Conservation (phyloP, 2,888 invertebrate species). For the Drosophila pegasa region DNA sequence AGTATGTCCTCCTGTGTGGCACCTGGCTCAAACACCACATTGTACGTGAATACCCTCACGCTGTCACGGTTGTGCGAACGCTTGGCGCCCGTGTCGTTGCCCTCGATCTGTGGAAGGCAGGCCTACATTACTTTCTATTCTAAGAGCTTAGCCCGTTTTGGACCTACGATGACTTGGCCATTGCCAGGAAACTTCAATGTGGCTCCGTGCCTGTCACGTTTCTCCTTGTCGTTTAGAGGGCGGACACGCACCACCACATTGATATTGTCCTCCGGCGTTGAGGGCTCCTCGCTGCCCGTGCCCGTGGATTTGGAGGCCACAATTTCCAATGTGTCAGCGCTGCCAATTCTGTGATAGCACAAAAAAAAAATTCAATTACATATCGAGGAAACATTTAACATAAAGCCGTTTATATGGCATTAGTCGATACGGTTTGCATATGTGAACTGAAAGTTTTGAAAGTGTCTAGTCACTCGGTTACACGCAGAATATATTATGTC, state of each 20-base stretch:
- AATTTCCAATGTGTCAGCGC: constrained; percentile 84
- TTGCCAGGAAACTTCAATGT: constrained; percentile 94
- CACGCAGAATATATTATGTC: too few relatives aligned
- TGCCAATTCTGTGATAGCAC: constrained; percentile 80
- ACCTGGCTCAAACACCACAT: constrained; percentile 96
- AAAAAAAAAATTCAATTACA: constrained; percentile 28
- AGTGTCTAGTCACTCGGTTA: too few relatives aligned
- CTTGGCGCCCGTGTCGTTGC: constrained; percentile 85
- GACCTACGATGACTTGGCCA: constrained; percentile 90
- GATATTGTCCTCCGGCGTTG: constrained; percentile 91
- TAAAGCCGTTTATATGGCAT: neutral
- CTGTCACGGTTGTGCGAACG: constrained; percentile 87
- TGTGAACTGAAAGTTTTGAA: neutral
- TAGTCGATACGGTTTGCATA: neutral
- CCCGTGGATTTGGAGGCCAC: constrained; percentile 82
- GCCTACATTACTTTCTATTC: neutral
- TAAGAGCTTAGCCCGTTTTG: neutral
- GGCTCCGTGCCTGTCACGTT: constrained; percentile 88
- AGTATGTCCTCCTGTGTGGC: constrained; percentile 93
- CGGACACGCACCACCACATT: constrained; percentile 95
- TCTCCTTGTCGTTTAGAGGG: constrained; percentile 91
- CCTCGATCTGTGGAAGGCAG: constrained; percentile 84
- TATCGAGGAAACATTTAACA: constrained; percentile 22
- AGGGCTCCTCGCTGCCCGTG: constrained; percentile 83
- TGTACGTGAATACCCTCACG: constrained; percentile 95